phyloP scores from a whole-genome alignment of 1,140 invertebrate genomes.

The Oedothorax gibbosus region DNA sequence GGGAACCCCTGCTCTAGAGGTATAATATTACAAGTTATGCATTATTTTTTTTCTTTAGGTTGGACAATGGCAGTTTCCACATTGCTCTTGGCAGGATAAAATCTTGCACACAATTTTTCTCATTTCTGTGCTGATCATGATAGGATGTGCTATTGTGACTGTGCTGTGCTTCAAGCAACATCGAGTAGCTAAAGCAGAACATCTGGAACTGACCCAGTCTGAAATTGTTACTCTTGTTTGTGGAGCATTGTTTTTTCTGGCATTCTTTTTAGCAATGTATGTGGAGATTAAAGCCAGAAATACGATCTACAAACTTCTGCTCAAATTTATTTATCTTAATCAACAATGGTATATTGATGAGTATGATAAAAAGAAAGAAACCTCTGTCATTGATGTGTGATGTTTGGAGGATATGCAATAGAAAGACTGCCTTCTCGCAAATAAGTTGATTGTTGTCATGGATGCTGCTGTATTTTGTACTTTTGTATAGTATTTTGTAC shows the following conservation, averaged over 20 bases:
- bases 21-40: no score
- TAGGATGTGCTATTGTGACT: slow-evolving; percentile 71
- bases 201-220: slow-evolving; percentile 70
- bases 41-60: slow-evolving; percentile 62
- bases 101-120: slow-evolving; percentile 71
- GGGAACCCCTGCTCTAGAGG: no score
- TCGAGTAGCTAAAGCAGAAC: slow-evolving; percentile 65
- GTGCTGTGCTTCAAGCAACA: slow-evolving; percentile 73
- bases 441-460: no score
- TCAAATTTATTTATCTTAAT: slow-evolving; percentile 71
- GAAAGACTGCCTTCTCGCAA: no score
- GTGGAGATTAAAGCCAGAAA: slow-evolving; percentile 73
- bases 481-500: no score
- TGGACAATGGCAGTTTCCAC: slow-evolving; percentile 70
- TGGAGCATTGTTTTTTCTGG: slow-evolving; percentile 73
- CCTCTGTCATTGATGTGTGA: slow-evolving; percentile 53
- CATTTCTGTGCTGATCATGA: slow-evolving; percentile 71
- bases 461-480: no score
- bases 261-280: slow-evolving; percentile 74
- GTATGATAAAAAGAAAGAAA: slow-evolving; percentile 68
- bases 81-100: slow-evolving; percentile 71
- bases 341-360: slow-evolving; percentile 72
- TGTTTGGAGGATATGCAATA: not conserved
- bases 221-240: slow-evolving; percentile 73
- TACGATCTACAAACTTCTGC: slow-evolving; percentile 71